Evolutionary conservation across 2,888 invertebrate genomes (phyloP), one percentile per base, ranked within the genome.

Genomic region (Perdita meconis): DNA sequence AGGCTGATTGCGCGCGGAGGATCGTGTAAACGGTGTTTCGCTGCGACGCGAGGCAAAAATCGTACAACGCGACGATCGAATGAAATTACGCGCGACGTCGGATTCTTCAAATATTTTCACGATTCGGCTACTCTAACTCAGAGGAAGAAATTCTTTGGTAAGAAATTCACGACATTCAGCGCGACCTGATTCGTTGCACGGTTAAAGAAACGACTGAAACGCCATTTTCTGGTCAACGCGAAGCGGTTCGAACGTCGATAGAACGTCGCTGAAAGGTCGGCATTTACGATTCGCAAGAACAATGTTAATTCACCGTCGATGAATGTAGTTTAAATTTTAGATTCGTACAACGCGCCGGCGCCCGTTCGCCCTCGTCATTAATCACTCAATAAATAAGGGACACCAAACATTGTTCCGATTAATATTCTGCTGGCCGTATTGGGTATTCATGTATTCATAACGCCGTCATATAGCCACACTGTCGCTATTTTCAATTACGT

Each of bases 371-470:
- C 10, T 19, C 19, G 38, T 72, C 60, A 47, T 72, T 65, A 60
- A 75, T 72, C 75, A 72, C 40, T 34, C 38, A 38, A 60, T 59
- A 72, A 73, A 75, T 65, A 72, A 60, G 47, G 60, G 55, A 65
- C 40, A 24, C 53, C 65, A 72, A 72, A 73, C 64, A 65, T 55
- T 53, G 75, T 60, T 72, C 73, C 19, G 40, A 72, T 75, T 72
- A 75, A 73, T 75, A 65, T 75, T 65, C 65, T 38, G 22, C 16
- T 24, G 47, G 24, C 5, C 40, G 12, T 60, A 59, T 65, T 51
- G 44, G n/a, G 59, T 60, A 75, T 75, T 75, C 73, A 75, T 72
- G 47, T 72, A 75, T 75, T 75, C 75, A 47, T 55, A 55, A 65
- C 53, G 19, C 40, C 34, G 75, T 47, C 65, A 22, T 60, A 51